Base-by-base conservation (phyloP, 1,140 invertebrate species). In the Probaryconus sp. region DNA sequence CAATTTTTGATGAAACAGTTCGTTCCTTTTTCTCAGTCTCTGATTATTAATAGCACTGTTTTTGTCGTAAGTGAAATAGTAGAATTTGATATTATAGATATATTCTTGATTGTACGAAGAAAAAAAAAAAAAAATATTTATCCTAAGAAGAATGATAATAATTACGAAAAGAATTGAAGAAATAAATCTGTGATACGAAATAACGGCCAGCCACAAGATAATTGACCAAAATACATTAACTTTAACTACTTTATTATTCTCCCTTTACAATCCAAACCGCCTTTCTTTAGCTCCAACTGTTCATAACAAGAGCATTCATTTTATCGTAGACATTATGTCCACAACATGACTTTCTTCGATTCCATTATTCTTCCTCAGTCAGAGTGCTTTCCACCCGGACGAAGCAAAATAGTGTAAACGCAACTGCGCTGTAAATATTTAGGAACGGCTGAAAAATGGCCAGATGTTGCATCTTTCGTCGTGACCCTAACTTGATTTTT, bases 351-450 rank as follows among this genome's bases (percentile, higher is more conserved):
- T 48, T 70, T 50, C 56, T 61, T 70, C 24, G 28, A 45, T n/a
- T 61, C 50, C 48, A 70, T 70, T 70, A 63, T 70, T 61, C 67
- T 70, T 63, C 28, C 13, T 21, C 5, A 31, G 24, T 38, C 38
- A 18, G 42, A n/a, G 26, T n/a, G 11, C 21, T 55, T 63, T 63
- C 58, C 67, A 18, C 50, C 33, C 48, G 20, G 24, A 0, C 33
- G 42, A 71, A 50, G 63, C 56, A 63, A 56, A 70, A 55, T 56
- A 60, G 31, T 10, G 35, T 38, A 56, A 40, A 68, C 40, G 56
- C 56, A 70, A 63, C 48, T 56, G 28, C 13, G 67, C 56, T 63
- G 56, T 70, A 55, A 70, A 70, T 70, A 70, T 70, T 70, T 70
- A 63, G 47, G 48, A 70, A 61, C 56, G 48, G 40, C 33, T 1